A percentile compares a stretch with the other conserved stretches of the same genome.
phyloP scores from a whole-genome alignment of 2,888 invertebrate species.

The Alloscopus bannaensis region DNA sequence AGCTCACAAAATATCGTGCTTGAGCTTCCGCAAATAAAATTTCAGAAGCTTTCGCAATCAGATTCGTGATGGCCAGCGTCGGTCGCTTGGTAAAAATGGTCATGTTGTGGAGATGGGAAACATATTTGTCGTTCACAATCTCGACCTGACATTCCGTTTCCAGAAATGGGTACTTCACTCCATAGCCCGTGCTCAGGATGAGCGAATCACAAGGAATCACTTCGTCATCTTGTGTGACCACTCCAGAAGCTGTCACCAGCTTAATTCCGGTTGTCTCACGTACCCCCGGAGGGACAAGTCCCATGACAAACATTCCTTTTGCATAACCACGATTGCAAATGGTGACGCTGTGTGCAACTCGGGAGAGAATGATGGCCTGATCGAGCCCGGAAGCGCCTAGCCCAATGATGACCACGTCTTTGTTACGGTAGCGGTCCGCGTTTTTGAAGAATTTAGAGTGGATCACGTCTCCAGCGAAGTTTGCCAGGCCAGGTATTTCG shows the following conservation, averaged over 20 bases:
- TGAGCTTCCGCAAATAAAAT: constrained; percentile 11
- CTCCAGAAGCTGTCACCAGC: background rate
- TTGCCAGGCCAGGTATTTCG: constrained; percentile 3
- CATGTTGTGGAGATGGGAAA: background rate
- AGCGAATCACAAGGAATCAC: constrained; percentile 6
- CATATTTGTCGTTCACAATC: constrained; percentile 11
- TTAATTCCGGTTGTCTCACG: constrained; percentile 4
- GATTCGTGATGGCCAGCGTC: background rate
- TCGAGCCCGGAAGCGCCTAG: constrained; percentile 10
- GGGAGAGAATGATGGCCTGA: background rate
- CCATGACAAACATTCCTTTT: background rate
- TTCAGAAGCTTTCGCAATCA: constrained; percentile 3
- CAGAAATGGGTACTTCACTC: constrained; percentile 15
- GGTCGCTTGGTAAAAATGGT: constrained; percentile 23
- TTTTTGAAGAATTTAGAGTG: constrained; percentile 15
- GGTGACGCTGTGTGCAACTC: background rate
- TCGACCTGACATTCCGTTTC: background rate
- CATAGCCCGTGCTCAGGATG: constrained; percentile 14
- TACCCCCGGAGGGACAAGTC: background rate
- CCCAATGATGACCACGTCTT: constrained; percentile 1
- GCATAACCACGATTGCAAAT: constrained; percentile 4
- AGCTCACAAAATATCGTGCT: constrained; percentile 6
- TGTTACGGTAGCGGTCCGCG: background rate
- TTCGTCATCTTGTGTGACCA: constrained; percentile 14
- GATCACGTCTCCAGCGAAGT: background rate